Base-by-base conservation (phyloP, 1,140 invertebrate genomes). In the Polypedilum vanderplanki region DNA sequence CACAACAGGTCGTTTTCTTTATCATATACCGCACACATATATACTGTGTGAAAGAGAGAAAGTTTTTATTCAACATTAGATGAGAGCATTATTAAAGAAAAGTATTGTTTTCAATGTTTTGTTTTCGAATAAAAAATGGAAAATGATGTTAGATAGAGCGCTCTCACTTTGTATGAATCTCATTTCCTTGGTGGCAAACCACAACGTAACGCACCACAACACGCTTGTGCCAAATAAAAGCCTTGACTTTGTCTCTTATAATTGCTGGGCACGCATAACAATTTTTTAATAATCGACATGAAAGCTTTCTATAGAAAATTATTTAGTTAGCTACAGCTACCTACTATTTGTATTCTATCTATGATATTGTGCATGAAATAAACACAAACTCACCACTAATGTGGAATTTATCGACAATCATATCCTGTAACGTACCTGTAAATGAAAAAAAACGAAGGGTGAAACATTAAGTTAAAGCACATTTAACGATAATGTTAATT, bases 401-500 rank as follows among this genome's bases (percentile, higher is more conserved):
- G 18, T 70, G 65, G 18, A 70, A 70, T 22, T 70, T 70, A 22
- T 70, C 65, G 5, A 70, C 65, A 18, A 70, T 70, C 65, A 70
- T 18, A 22, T 70, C 65, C 20, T 70, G 65, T 70, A 70, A 70
- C 65, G 65, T 70, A 70, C 65, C 65, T 70, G 65, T 10, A 70
- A 70, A 20, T 18, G 18, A 22, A 20, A 70, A 7, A 67, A 70
- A 10, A 70, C 1, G 8, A 57, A n/a, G 46, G 12, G 15, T 33
- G 24, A 33, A 33, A 33, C 24, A 5, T 33, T 33, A 33, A 33
- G 24, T 33, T 33, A 3, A 33, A 33, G 24, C 12, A 57, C 15
- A 57, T 57, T 12, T 57, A 57, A 12, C 12, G n/a, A 12, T 57
- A 15, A n/a, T 15, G 12, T 57, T 57, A 57, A 57, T n/a, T n/a